Conservation (phyloP, 2,888 invertebrate genomes). For the Tetragonula carbonaria region DNA sequence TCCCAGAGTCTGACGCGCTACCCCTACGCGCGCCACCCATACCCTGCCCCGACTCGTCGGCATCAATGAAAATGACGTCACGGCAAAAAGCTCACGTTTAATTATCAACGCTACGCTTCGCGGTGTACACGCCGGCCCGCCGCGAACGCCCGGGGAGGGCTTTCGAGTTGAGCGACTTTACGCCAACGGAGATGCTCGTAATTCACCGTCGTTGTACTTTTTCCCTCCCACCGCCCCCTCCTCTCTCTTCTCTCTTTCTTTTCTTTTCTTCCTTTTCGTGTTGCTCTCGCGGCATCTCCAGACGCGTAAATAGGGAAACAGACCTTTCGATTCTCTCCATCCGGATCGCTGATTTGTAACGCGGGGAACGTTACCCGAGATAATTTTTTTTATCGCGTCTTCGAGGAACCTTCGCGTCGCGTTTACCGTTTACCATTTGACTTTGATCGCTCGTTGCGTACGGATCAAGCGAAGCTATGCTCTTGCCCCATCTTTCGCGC, state of each 20-base stretch:
- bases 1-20: constrained; percentile 35
- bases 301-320: constrained; percentile 38
- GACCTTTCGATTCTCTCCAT: not conserved
- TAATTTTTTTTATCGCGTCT: not conserved
- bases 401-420: not conserved
- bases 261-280: not conserved
- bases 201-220: constrained; percentile 24
- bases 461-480: no score
- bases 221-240: no score
- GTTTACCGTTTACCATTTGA: not conserved
- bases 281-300: not conserved
- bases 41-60: constrained; percentile 80
- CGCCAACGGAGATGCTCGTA: constrained; percentile 14
- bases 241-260: not conserved
- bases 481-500: no score
- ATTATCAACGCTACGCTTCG: constrained; percentile 78
- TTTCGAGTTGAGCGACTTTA: constrained; percentile 28
- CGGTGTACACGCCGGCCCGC: constrained; percentile 37
- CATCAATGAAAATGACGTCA: constrained; percentile 87
- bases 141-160: not conserved
- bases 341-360: not conserved
- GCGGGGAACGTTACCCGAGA: not conserved
- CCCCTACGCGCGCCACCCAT: constrained; percentile 72
- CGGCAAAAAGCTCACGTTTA: constrained; percentile 82
- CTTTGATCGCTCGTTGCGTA: not conserved